phyloP scores from a whole-genome alignment of 2,797 vertebrate genomes.

The Neosilurus hyrtlii region DNA sequence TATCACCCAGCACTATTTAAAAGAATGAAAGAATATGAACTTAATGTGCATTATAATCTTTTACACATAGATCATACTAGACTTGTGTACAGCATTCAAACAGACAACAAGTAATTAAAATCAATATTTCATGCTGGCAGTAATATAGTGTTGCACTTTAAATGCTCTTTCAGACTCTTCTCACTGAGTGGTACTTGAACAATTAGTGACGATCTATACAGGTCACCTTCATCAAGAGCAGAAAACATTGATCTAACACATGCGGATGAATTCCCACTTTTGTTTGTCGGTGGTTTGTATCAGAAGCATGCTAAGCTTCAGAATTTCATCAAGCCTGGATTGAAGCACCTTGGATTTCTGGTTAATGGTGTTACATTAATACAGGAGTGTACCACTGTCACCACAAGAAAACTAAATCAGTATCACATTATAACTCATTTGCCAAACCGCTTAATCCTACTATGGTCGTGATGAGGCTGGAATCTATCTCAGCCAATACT shows the following conservation, averaged over 20 bases:
- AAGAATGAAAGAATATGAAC: neutral
- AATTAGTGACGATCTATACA: neutral
- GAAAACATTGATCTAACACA: neutral
- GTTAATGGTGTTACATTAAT: too few species aligned
- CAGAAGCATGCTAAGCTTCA: neutral
- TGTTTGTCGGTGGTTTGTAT: neutral
- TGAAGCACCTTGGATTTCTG: too few species aligned
- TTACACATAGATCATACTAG: neutral
- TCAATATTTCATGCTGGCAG: conserved; percentile 8
- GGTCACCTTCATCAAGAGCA: neutral
- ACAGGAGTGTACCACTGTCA: too few species aligned
- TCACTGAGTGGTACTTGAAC: neutral
- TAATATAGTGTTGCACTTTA: conserved; percentile 9
- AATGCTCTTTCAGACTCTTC: neutral
- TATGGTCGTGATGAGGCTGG: too few species aligned
- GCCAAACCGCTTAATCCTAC: too few species aligned
- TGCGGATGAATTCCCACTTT: neutral
- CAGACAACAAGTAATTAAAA: conserved; percentile 3
- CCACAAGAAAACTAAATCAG: too few species aligned
- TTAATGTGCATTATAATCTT: too few species aligned
- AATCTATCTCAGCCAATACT: too few species aligned
- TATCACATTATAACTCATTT: too few species aligned
- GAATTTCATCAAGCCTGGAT: neutral
- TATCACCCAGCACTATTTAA: too few species aligned
- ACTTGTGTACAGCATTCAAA: neutral